Evolutionary conservation across 2,888 invertebrate species (phyloP).

Genomic region (Hoplodrina ambigua): DNA sequence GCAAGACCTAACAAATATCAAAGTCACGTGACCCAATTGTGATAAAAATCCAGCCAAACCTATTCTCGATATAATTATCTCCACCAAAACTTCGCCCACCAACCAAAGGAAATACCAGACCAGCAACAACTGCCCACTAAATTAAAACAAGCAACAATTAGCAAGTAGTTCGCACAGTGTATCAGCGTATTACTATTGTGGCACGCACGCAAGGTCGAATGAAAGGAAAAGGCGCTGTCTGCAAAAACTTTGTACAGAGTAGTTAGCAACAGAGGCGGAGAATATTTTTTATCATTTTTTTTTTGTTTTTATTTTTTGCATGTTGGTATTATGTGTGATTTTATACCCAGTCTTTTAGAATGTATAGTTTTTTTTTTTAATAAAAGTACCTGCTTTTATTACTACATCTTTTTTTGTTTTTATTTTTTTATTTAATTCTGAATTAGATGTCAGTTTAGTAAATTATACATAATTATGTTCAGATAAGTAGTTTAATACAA

Average conservation of each 20-base stretch:
- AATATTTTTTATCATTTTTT: neutral
- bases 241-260: conserved; percentile 76
- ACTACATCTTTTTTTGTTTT: no score
- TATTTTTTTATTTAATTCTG: no score
- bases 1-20: no score
- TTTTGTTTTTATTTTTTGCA: no score
- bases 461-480: no score
- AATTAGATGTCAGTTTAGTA: no score
- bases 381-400: no score
- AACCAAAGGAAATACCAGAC: conserved; percentile 32
- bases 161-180: conserved; percentile 51
- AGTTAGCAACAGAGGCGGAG: conserved; percentile 62
- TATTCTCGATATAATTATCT: neutral
- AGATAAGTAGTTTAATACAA: no score
- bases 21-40: neutral
- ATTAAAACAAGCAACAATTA: conserved; percentile 59
- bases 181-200: conserved; percentile 60
- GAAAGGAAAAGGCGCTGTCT: conserved; percentile 85
- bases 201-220: conserved; percentile 80
- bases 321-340: no score
- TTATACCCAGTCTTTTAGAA: no score
- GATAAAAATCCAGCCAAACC: neutral
- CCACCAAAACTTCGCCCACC: neutral
- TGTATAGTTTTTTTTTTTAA: no score
- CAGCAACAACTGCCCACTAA: conserved; percentile 18